Conservation (phyloP, 2,797 vertebrate species). For the Chloroceryle inda region DNA sequence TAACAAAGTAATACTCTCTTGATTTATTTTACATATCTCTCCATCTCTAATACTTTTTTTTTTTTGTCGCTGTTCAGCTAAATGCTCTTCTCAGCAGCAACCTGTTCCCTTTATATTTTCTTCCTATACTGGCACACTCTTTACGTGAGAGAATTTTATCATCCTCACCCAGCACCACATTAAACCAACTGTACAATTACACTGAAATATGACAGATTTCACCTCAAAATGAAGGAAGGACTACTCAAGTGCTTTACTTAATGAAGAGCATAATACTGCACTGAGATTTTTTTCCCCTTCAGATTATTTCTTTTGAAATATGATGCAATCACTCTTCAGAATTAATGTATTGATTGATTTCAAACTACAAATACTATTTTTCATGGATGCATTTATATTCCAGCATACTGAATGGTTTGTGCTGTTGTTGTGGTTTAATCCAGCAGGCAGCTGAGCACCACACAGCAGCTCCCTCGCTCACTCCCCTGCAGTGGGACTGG, state of each 20-base stretch:
- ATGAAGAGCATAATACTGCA: background rate
- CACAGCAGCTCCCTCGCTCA: background rate
- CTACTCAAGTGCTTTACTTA: background rate
- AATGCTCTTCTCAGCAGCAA: background rate
- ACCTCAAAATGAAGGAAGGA: background rate
- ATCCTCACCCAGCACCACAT: background rate
- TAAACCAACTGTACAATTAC: background rate
- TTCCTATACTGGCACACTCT: fast-evolving
- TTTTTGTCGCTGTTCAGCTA: background rate
- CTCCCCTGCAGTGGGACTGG: background rate
- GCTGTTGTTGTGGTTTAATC: background rate
- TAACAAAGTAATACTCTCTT: background rate
- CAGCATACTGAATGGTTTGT: background rate
- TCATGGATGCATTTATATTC: background rate
- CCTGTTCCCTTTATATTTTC: background rate
- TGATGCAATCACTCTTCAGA: background rate
- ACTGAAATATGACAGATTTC: background rate
- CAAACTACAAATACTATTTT: background rate
- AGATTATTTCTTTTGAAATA: slow-evolving; percentile 6
- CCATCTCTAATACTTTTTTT: background rate
- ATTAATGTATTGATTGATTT: background rate
- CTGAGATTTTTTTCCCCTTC: background rate
- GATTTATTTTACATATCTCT: slow-evolving; percentile 9
- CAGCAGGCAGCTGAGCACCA: background rate
- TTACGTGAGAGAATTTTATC: background rate